Evolutionary conservation across 2,113 vertebrate species (phyloP).

Genomic region (Phylloscopus trochilus): DNA sequence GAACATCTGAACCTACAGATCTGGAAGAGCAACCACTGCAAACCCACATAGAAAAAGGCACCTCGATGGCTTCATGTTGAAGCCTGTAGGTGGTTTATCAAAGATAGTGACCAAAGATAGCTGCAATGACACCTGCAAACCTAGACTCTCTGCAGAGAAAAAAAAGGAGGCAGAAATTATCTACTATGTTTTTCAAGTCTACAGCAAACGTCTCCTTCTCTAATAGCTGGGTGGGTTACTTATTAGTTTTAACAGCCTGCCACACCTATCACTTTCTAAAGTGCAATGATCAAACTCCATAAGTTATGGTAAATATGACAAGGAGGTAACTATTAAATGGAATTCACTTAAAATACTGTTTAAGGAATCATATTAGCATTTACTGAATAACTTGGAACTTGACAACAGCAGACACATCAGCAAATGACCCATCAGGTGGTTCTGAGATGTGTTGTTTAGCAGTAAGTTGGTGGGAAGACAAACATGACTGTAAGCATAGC

Average conservation of each 20-base stretch:
- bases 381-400: not conserved
- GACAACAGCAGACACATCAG: not conserved
- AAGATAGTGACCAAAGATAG: not conserved
- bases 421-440: not conserved
- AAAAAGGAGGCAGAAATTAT: not conserved
- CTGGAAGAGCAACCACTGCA: not conserved
- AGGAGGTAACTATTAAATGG: not conserved
- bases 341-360: not conserved
- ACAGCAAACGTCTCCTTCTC: not conserved
- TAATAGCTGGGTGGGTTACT: not conserved
- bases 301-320: not conserved
- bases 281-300: not conserved
- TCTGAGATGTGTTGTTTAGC: not conserved
- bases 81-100: not conserved
- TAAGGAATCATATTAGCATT: not conserved
- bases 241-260: not conserved
- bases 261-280: not conserved
- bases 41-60: not conserved
- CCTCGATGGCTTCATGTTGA: rapidly evolving
- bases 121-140: not conserved
- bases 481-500: not conserved
- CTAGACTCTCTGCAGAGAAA: not conserved
- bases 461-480: not conserved
- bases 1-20: not conserved
- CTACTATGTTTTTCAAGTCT: not conserved